Base-by-base conservation (phyloP, 2,113 vertebrate species). In the Calyptomena viridis region DNA sequence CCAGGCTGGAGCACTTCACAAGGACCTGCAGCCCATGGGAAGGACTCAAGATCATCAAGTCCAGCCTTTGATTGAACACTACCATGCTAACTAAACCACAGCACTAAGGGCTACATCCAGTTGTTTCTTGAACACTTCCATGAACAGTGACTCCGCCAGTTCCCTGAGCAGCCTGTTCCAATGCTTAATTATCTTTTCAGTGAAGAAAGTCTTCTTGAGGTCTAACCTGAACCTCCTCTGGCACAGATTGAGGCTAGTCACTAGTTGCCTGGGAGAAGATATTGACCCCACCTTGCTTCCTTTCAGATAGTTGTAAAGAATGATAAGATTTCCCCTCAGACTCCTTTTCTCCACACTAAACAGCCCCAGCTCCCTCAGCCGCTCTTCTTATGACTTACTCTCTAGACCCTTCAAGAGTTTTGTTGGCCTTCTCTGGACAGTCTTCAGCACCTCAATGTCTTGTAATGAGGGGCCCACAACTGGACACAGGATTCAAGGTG, bases 121-220 rank as follows among this genome's bases (percentile, higher is more conserved):
- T 4, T 68, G 8, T 8, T 60, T 68, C 21, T 37, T 37, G 46
- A 44, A 23, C 33, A 44, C 27, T 52, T 22, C 14, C 37, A 33
- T 9, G 25, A 33, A 12, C 18, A 0, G 1, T 68, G 27, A 60
- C 11, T 27, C 49, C 10, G 12, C 27, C 25, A 37, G 8, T 3
- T 12, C 46, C 17, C 18, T 33, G 37, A 60, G 9, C 14, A 60
- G 37, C 31, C 31, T 86, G 46, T 37, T 77, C 31, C 14, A 68
- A 23, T n/a, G 23, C 15, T 53, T 53, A 15, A 8, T 14, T 33
- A 14, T 33, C 6, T 11, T 44, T 69, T 28, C 55, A 53, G 33
- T 62, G 55, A 46, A 28, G 19, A 46, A 22, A 16, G 1, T 24
- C 44, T 39, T 71, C 47, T n/a, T 47, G 39, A 46, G 53, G 52